Evolutionary conservation across 2,797 vertebrate genomes (phyloP), one percentile per base, ranked within the genome.

Genomic region (Spinus pinus): DNA sequence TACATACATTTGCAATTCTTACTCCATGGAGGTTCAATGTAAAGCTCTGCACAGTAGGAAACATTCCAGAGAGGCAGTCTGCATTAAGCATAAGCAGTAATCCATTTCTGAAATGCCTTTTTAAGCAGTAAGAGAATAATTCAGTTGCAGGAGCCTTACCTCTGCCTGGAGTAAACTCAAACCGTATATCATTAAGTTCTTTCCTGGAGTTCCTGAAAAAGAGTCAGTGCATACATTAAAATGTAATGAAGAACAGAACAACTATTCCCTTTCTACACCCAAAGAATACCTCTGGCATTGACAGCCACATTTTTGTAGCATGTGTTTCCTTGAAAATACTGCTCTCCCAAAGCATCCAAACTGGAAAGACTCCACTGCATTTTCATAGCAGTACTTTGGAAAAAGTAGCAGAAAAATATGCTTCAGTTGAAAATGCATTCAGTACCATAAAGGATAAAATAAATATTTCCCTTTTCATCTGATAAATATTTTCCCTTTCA

Each of bases 131-230:
- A 97, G 64, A 95, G 81, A 96, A 92, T 95, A 97, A 97, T 96
- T 96, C 94, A 96, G 83, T 94, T 88, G 86, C 95, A 96, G 58
- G 89, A 97, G 66, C 88, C 98, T 98, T 98, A 99, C 99, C 99
- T 98, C 99, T 99, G 67, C 99, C 99, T 81, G 99, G 99, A 97
- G 99, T 99, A 98, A 99, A 99, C 96, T 99, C 99, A 98, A 99
- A 99, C 86, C 99, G 98, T 98, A 99, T 99, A 97, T 99, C 99
- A 98, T 99, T 99, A 98, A 99, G 98, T 96, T 99, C 99, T 96
- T 99, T 99, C 97, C 97, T 99, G 94, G 99, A 99, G 98, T 99
- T 99, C 98, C 99, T 99, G 97, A 95, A 98, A 98, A 95, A 98
- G 14, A 98, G 91, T 88, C 95, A 72, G 88, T 74, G 94, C 16